Percentiles rank a stretch among this genome's conserved stretches.
These are phyloP conservation scores for Stratiomys singularior DNA, from an alignment of 2,888 invertebrate species.

Conservation along the genomic window DNA sequence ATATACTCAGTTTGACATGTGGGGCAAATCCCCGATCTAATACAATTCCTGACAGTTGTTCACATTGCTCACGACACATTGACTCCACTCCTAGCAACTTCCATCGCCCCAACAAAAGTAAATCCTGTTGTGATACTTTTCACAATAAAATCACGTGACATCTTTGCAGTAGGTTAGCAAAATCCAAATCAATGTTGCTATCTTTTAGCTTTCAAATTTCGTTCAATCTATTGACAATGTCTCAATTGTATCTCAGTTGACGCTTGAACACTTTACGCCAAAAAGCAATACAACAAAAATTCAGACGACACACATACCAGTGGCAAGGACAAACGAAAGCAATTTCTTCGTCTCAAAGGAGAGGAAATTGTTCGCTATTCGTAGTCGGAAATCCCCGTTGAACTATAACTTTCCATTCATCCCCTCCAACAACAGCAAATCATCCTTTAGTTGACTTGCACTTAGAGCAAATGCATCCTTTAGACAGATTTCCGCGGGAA, in stretches of 20 bases:
- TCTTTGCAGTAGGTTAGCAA: neutral
- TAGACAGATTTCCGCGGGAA: neutral
- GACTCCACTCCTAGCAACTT: no score
- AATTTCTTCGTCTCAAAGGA: constrained; percentile 14
- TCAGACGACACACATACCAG: constrained; percentile 1
- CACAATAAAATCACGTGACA: neutral
- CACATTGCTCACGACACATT: no score
- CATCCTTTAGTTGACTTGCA: neutral
- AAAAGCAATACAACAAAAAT: constrained; percentile 17
- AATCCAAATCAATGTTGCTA: neutral
- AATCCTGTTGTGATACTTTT: no score
- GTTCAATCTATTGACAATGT: constrained; percentile 19
- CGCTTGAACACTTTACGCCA: neutral
- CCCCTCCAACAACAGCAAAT: neutral
- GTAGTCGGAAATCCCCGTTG: constrained; percentile 14
- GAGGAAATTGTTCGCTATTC: constrained; percentile 32
- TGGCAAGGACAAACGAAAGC: constrained; percentile 28
- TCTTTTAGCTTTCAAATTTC: neutral
- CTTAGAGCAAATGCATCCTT: constrained; percentile 20
- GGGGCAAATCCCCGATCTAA: no score
- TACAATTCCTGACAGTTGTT: no score
- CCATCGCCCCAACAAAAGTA: no score
- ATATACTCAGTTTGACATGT: no score
- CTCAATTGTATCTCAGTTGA: neutral
- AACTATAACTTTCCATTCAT: constrained; percentile 22